Base-by-base conservation (phyloP, 2,113 vertebrate species). In the Heptranchias perlo region DNA sequence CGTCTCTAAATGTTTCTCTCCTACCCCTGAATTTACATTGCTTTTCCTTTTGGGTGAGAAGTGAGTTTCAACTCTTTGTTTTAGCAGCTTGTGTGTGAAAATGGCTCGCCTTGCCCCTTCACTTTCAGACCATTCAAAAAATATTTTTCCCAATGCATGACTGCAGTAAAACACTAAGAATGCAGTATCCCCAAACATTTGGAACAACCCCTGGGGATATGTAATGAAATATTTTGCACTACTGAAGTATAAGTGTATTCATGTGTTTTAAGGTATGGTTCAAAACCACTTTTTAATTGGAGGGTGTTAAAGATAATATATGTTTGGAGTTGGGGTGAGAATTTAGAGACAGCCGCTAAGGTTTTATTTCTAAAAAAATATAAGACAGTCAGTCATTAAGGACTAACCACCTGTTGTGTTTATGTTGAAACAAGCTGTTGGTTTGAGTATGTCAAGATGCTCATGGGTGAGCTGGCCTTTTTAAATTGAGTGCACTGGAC, bases 261-360 rank as follows among this genome's bases (percentile, higher is more conserved):
- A 93, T 93, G 89, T 39, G 7, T 61, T 93, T 14, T 14, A 62
- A 62, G 35, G 14, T 61, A 93, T 62, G 89, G 89, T 93, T 93
- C 89, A 93, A 62, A 93, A 93, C 89, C 89, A 93, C 89, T 93
- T 93, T 92, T 89, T 91, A 93, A 93, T 93, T 93, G 89, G 89
- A 93, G 5, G 89, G 54, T 61, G 89, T 93, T 39, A 62, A 93
- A 39, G 35, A 62, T 93, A 93, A 93, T 62, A 93, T 92, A 93
- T 93, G 89, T 10, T 62, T 61, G 54, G 54, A 91, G 89, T 39
- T n/a, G 1, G 89, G 89, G 89, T 93, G 58, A 93, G n/a, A 62
- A 61, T 93, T 61, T 93, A 62, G 89, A 62, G 54, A 62, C 58
- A n/a, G 39, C n/a, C 58, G n/a, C 54, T 93, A n/a, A n/a, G 54